Base-by-base conservation (phyloP, 2,888 invertebrate species). In the Nomada goodeniana region DNA sequence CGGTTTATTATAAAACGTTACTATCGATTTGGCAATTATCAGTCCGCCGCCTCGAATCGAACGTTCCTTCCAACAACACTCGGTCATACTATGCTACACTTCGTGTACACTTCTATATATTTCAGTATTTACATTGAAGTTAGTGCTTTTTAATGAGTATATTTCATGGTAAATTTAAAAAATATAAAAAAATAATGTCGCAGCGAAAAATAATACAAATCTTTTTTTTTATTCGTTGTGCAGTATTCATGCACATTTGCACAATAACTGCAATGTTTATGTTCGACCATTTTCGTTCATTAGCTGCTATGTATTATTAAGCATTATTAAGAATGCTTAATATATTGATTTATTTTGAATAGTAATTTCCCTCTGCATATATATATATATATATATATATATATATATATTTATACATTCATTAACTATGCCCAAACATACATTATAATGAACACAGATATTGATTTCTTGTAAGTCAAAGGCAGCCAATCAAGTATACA, bases 21-120 rank as follows among this genome's bases (percentile, higher is more conserved):
- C 61, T 73, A 83, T 83, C 61, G 82, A 81, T 81, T 81, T 57
- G 65, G 60, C 53, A 69, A 76, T 82, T 80, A 82, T 67, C 65
- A 74, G 61, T 64, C 69, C 47, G 44, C 20, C 52, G 44, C 52
- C 29, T n/a, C 26, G 11, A 11, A n/a, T 36, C 29, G 60, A 64
- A 26, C 44, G 20, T 42, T 65, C 9, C 2, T 7, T 42, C 9
- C 20, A n/a, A 57, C 15, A 44, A 50, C 60, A n/a, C 53, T 11
- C 63, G 23, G 44, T 11, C 47, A 47, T 13, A 47, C 36, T 36
- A 36, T 36, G 36, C 36, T 7, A 36, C 36, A 5, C 36, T 36
- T 60, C 20, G 20, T n/a, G n/a, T n/a, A n/a, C n/a, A n/a, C n/a
- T 18, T 55, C 1, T 44, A 1, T 18, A 15, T 26, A 15, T 36